Percentiles rank a stretch among this genome's conserved stretches.
phyloP scores from a whole-genome alignment of 2,797 vertebrate genomes.

The Clarias fuscus region DNA sequence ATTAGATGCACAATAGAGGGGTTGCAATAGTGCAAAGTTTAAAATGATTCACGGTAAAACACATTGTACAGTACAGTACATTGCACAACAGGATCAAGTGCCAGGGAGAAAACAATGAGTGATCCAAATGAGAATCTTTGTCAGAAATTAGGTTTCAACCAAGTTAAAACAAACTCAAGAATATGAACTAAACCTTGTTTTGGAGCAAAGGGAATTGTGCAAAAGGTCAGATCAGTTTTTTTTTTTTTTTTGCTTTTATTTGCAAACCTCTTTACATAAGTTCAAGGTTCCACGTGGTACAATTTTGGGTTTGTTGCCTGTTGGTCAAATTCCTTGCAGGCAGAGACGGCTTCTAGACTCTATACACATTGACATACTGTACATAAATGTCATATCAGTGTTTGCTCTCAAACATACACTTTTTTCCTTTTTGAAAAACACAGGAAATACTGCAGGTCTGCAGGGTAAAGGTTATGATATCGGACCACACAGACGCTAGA shows the following conservation, averaged over 20 bases:
- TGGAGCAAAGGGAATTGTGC: slow-evolving; percentile 34
- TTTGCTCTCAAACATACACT: slow-evolving; percentile 32
- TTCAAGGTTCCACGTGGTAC: slow-evolving; percentile 60
- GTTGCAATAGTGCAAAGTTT: not conserved
- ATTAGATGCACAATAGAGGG: not conserved
- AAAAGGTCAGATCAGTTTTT: slow-evolving; percentile 44
- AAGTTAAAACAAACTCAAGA: not conserved
- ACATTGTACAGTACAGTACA: not conserved
- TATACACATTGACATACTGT: slow-evolving; percentile 33
- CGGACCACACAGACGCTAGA: not conserved
- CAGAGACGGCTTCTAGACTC: slow-evolving; percentile 58
- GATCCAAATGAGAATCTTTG: too few relatives aligned
- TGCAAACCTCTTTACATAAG: slow-evolving; percentile 66
- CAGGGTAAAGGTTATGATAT: not conserved
- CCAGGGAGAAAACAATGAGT: not conserved
- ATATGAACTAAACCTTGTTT: slow-evolving; percentile 16
- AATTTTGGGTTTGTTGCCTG: slow-evolving; percentile 58
- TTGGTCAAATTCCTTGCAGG: slow-evolving; percentile 54
- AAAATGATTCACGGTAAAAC: not conserved
- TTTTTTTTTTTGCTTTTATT: slow-evolving; percentile 49
- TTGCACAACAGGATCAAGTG: not conserved
- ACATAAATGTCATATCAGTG: slow-evolving; percentile 9
- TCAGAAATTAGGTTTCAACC: not conserved
- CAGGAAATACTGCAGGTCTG: not conserved
- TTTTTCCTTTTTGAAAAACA: slow-evolving; percentile 25